These are phyloP conservation scores for Galeopsomyia nigrocyanea DNA, from an alignment of 2,888 invertebrate species.

Conservation along the genomic window DNA sequence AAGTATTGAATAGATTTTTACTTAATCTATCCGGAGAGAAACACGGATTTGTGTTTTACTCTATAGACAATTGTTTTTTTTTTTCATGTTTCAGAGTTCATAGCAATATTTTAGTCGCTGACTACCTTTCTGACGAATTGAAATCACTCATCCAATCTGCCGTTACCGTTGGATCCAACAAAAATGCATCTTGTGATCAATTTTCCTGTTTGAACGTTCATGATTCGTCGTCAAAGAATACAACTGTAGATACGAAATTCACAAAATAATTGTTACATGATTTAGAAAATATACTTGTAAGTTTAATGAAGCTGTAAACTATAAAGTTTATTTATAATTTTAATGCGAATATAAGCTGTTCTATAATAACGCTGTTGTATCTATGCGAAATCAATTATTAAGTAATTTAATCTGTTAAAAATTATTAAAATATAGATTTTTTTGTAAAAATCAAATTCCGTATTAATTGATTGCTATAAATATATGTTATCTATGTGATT, in stretches of 20 bases:
- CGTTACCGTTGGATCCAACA: conserved; percentile 54
- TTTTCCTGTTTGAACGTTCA: conserved; percentile 43
- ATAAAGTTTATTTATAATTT: conserved; percentile 3
- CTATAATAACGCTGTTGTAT: background rate
- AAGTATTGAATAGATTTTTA: too few relatives aligned
- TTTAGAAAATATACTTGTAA: background rate
- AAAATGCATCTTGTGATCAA: conserved; percentile 37
- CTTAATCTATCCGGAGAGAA: too few relatives aligned
- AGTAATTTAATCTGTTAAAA: conserved; percentile 13
- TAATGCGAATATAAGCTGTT: background rate
- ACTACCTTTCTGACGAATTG: conserved; percentile 54
- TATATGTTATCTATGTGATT: conserved; percentile 19
- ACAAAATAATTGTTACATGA: background rate
- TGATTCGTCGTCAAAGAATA: conserved; percentile 26
- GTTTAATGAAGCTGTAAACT: background rate
- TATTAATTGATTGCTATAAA: background rate
- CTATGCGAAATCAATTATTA: background rate
- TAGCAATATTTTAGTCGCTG: conserved; percentile 56
- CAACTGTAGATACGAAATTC: background rate
- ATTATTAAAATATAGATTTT: conserved; percentile 9
- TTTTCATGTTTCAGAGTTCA: conserved; percentile 58
- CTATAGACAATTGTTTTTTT: background rate
- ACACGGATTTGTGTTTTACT: too few relatives aligned
- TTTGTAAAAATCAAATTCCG: conserved; percentile 17
- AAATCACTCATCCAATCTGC: conserved; percentile 60